Evolutionary conservation across 2,888 invertebrate genomes (phyloP), one percentile per base, ranked within the genome.

Genomic region (Oscheius sp.): DNA sequence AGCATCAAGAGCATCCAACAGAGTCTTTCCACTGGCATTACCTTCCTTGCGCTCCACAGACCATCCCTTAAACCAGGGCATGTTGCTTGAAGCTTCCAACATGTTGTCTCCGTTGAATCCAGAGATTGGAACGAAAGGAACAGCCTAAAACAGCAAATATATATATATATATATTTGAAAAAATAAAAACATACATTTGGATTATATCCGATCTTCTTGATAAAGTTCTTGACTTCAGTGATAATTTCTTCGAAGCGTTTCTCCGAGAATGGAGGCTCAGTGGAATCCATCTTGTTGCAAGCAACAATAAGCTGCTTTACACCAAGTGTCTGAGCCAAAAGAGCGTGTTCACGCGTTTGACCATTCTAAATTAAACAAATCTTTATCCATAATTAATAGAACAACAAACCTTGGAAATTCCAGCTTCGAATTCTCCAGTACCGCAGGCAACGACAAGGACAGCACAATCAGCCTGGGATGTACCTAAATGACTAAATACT

Each of bases 21-120:
- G 91, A 88, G 94, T 94, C 89, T 94, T 95, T 87, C 96, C 95
- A 81, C 93, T 93, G 87, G 91, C 92, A 87, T 94, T 94, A 81
- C 93, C 94, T 86, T 94, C 94, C 89, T 95, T 95, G 86, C 95
- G 93, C 88, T 95, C 95, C 80, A 96, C 90, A 62, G 88, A 87
- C 96, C 96, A 97, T 90, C 96, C 96, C 91, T 96, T 95, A 88
- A 89, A 82, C 83, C 95, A 95, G 80, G 91, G 89, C 94, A 95
- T 97, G 89, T 96, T 97, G 86, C 90, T 89, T 66, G 95, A 95
- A 74, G 91, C 88, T 90, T 97, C 97, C 89, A 98, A 90, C 96
- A 99, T 97, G 92, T 98, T 99, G 90, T 99, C 98, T 88, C 98
- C 98, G 88, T 96, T 94, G 96, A 96, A 98, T 86, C 98, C 98